A percentile compares a stretch with the other conserved stretches of the same genome.
These are phyloP conservation scores for Sylvilagus floridanus DNA, from an alignment of 2,797 vertebrate species.

Conservation along the genomic window DNA sequence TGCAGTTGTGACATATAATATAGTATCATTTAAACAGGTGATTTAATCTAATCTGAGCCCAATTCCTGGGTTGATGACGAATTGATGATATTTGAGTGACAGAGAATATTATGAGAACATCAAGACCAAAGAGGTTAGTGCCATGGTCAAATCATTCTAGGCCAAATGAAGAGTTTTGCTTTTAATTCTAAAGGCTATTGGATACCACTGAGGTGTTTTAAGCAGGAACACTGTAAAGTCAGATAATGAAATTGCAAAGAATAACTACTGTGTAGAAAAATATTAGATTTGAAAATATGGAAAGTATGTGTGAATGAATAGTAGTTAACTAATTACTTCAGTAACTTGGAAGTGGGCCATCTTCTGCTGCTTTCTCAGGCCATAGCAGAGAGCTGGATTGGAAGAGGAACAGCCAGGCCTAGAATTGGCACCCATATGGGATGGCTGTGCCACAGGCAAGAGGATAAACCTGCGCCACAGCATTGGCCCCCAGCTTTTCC, in stretches of 20 bases:
- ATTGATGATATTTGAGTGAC: neutral
- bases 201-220: neutral
- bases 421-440: no score
- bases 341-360: neutral
- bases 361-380: no score
- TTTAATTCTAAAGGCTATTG: conserved; percentile 35
- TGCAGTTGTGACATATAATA: neutral
- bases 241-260: neutral
- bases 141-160: neutral
- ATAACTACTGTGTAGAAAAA: conserved; percentile 32
- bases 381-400: no score
- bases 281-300: neutral
- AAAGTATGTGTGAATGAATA: neutral
- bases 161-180: neutral
- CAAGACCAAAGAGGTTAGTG: neutral
- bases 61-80: neutral
- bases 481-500: no score
- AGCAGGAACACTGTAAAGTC: neutral
- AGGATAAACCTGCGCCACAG: no score
- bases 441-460: no score
- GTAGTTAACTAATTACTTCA: neutral
- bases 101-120: neutral
- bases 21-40: neutral
- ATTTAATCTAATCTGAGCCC: neutral
- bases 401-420: no score